These are phyloP conservation scores for Proteles cristata DNA, from an alignment of 2,113 vertebrate genomes.

Conservation along the genomic window DNA sequence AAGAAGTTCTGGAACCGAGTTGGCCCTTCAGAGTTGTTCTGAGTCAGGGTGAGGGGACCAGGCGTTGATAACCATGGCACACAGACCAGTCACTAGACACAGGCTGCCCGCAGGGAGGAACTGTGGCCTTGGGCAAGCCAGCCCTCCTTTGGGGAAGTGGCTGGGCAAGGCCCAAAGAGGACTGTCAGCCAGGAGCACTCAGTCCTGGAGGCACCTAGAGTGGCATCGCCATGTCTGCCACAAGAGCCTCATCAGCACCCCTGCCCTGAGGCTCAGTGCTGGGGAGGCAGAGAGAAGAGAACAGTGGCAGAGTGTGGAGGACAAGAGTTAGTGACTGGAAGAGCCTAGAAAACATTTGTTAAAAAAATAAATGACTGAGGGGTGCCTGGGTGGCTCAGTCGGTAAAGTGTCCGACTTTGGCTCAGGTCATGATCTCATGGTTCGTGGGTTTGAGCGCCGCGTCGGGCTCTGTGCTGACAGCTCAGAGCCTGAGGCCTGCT, in stretches of 20 bases:
- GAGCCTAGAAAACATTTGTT: neutral
- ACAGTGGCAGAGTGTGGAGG: neutral
- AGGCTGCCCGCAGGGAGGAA: neutral
- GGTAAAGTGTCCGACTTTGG: no score
- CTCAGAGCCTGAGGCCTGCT: no score
- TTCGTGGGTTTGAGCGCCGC: no score
- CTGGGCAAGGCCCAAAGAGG: neutral
- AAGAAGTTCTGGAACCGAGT: neutral
- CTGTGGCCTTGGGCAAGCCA: neutral
- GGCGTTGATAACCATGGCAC: neutral
- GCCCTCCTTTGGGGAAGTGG: neutral
- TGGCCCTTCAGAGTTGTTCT: constrained; percentile 35
- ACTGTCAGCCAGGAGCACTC: neutral
- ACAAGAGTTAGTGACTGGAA: neutral
- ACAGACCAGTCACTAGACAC: neutral
- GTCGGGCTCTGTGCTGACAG: no score
- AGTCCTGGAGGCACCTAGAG: neutral
- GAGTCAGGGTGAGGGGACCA: neutral
- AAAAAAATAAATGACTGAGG: neutral
- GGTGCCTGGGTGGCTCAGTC: no score
- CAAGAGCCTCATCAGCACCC: neutral
- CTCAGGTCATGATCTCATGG: no score
- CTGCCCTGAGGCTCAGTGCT: neutral
- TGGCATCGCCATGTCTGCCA: neutral
- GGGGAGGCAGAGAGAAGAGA: neutral